phyloP scores from a whole-genome alignment of 2,888 invertebrate genomes.

The Timandra comae region DNA sequence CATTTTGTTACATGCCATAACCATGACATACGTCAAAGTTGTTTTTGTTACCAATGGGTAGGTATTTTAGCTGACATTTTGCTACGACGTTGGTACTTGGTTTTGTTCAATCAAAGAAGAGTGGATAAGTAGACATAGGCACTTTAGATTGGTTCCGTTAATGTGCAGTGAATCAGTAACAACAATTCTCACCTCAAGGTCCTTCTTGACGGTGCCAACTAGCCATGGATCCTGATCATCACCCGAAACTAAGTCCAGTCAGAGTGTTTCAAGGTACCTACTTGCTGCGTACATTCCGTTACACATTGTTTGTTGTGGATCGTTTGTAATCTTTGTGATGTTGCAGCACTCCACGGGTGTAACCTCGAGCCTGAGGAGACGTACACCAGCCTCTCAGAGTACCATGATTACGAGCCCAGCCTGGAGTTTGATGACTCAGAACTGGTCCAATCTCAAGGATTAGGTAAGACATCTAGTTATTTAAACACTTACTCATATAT shows the following conservation, averaged over 20 bases:
- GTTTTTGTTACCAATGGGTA: too few relatives aligned
- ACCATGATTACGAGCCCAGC: conserved; percentile 95
- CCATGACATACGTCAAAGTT: too few relatives aligned
- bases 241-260: conserved; percentile 60
- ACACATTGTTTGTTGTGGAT: conserved; percentile 8
- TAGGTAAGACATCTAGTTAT: conserved; percentile 74
- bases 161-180: conserved; percentile 4
- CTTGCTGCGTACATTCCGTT: conserved; percentile 4
- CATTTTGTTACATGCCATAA: too few relatives aligned
- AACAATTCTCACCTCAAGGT: conserved; percentile 4
- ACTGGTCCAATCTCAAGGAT: conserved; percentile 81
- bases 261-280: conserved; percentile 64
- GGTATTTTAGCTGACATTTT: conserved; percentile 20
- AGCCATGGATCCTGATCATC: conserved; percentile 56
- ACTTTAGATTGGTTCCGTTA: too few relatives aligned
- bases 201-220: conserved; percentile 5
- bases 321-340: too few relatives aligned
- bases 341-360: conserved; percentile 50
- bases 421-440: conserved; percentile 98
- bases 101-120: too few relatives aligned
- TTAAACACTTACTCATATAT: not conserved
- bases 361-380: conserved; percentile 81
- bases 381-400: conserved; percentile 91
- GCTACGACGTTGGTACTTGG: too few relatives aligned
- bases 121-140: too few relatives aligned